These are phyloP conservation scores for Penelope pileata DNA, from an alignment of 2,113 vertebrate genomes.

Conservation along the genomic window DNA sequence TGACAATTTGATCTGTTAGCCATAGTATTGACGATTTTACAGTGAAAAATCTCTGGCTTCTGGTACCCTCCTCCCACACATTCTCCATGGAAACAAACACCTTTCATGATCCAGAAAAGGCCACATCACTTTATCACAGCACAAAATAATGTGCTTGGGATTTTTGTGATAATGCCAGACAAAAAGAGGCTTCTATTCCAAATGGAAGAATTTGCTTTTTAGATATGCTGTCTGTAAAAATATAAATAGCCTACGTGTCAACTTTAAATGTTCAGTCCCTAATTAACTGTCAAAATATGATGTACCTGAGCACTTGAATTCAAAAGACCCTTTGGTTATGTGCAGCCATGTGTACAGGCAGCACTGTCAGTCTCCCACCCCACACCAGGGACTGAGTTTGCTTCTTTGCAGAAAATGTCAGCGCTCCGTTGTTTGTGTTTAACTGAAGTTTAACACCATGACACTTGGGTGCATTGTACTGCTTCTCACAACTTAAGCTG, in stretches of 20 bases:
- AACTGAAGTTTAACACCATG: background rate
- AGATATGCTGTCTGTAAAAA: background rate
- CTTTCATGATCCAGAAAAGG: constrained; percentile 47
- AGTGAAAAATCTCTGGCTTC: constrained; percentile 19
- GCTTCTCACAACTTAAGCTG: background rate
- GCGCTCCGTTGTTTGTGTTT: background rate
- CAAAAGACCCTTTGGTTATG: background rate
- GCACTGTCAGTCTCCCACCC: background rate
- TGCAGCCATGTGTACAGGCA: background rate
- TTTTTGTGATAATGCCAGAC: background rate
- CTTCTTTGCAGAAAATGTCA: background rate
- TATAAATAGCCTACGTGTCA: background rate
- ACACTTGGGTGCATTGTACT: background rate
- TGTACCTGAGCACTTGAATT: background rate
- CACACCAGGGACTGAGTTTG: accelerated
- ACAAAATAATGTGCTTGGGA: background rate
- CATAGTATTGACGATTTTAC: background rate
- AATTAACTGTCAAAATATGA: background rate
- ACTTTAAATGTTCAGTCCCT: background rate
- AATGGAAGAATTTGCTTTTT: background rate
- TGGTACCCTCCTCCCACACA: constrained; percentile 26
- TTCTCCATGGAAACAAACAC: constrained; percentile 72
- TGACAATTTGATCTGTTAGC: background rate
- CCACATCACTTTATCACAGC: background rate
- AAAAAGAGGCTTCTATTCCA: background rate